These are phyloP conservation scores for Sebastes flavidus DNA, from an alignment of 2,797 vertebrate genomes.

Conservation along the genomic window DNA sequence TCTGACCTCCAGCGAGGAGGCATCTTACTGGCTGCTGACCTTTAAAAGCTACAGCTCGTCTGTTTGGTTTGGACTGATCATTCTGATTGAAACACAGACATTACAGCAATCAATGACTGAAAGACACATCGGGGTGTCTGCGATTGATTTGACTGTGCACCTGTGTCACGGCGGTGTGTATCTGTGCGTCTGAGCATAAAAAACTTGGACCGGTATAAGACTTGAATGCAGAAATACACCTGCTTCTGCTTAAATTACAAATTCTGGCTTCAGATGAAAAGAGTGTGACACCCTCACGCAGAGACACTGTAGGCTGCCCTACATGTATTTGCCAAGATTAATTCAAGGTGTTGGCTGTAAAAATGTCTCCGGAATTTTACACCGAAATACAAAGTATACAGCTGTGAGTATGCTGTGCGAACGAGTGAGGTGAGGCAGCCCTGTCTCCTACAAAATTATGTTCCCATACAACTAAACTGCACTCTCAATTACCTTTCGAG, in stretches of 20 bases:
- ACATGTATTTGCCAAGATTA: constrained; percentile 45
- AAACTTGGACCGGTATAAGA: neutral
- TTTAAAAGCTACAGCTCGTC: constrained; percentile 14
- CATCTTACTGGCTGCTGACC: constrained; percentile 56
- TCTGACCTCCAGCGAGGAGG: constrained; percentile 37
- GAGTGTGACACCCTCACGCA: constrained; percentile 9
- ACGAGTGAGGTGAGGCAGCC: neutral
- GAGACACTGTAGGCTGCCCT: constrained; percentile 12
- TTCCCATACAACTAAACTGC: too few species aligned
- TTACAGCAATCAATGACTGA: constrained; percentile 15
- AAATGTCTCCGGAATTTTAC: constrained; percentile 3
- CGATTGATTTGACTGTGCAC: constrained; percentile 7
- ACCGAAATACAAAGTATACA: neutral
- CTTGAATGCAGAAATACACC: constrained; percentile 37
- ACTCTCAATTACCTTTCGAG: too few species aligned
- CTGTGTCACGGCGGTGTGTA: neutral
- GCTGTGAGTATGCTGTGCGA: neutral
- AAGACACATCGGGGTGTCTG: constrained; percentile 10
- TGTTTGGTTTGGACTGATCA: neutral
- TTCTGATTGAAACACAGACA: constrained; percentile 31
- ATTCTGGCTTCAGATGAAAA: constrained; percentile 3
- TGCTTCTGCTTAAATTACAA: constrained; percentile 25
- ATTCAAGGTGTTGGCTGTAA: constrained; percentile 34
- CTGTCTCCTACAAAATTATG: too few species aligned
- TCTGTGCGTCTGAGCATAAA: neutral